Base-by-base conservation (phyloP, 2,888 invertebrate genomes). In the Campopleginae sp. region DNA sequence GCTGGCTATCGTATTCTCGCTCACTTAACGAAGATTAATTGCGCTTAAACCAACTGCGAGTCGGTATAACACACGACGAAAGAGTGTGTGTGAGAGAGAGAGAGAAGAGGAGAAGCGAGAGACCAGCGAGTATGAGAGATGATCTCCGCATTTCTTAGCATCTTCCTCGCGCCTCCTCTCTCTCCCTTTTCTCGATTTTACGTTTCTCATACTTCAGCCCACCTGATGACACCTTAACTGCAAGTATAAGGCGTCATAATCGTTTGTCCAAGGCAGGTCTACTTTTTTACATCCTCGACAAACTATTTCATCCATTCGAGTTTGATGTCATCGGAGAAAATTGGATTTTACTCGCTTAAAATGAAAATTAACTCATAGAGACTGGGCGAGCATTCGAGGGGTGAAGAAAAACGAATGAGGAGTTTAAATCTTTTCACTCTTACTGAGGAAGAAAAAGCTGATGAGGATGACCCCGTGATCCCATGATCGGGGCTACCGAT, bases 21-120 rank as follows among this genome's bases (percentile, higher is more conserved):
- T 93, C 91, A 92, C 92, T 92, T 92, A 93, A 93, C 93, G 93
- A 93, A 93, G 93, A 93, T 93, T 93, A 93, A 93, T 93, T 92
- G 92, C 92, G 90, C 91, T 92, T 90, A 91, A 91, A 92, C 91
- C 90, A 92, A 92, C 92, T 90, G 91, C 91, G 90, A 87, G 84
- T 68, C 77, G 78, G 86, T 86, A 85, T 78, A 83, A 81, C 78
- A 85, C 85, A 63, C 78, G 23, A 58, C 61, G 77, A 71, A 76
- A 72, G 76, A 46, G 61, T n/a, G n/a, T n/a, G n/a, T n/a, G n/a
- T n/a, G n/a, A 61, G 46, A n/a, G 14, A 61, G 74, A 27, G 42
- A 66, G 77, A 77, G 42, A 76, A 71, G 70, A 31, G 7, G 31
- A 61, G 74, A 0, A 65, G 51, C 33, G 19, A 51, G 75, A 75